These are phyloP conservation scores for Trichomalopsis sarcophagae DNA, from an alignment of 1,140 invertebrate species.

Conservation along the genomic window DNA sequence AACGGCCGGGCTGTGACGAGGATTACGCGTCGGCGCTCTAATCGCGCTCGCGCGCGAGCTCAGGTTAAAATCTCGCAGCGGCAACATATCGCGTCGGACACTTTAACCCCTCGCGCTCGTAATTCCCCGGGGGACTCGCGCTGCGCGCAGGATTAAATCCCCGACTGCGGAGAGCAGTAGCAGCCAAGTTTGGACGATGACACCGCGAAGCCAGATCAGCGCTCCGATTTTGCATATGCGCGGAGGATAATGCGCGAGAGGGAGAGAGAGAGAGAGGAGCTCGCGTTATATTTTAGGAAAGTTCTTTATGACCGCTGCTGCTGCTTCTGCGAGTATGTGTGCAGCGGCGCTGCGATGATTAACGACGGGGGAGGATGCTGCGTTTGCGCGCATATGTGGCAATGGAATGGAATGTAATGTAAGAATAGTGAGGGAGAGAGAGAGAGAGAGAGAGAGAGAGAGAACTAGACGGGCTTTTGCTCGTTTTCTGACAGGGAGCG, in stretches of 20 bases:
- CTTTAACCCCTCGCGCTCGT: slow-evolving; percentile 37
- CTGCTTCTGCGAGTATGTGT: not conserved
- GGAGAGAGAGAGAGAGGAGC: not conserved
- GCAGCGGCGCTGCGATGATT: not conserved
- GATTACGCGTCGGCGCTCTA: slow-evolving; percentile 2
- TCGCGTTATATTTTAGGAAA: slow-evolving; percentile 29
- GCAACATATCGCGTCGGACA: slow-evolving; percentile 27
- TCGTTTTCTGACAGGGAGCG: not conserved
- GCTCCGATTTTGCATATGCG: slow-evolving; percentile 26
- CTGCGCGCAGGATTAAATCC: slow-evolving; percentile 37
- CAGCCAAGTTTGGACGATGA: slow-evolving; percentile 47
- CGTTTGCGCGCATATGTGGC: not conserved
- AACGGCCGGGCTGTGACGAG: not conserved
- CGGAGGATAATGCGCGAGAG: slow-evolving; percentile 20
- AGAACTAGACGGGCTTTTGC: not conserved
- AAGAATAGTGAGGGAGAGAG: not conserved
- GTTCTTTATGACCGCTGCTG: slow-evolving; percentile 10
- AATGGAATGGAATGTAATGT: not conserved
- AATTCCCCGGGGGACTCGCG: not conserved
- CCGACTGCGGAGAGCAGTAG: not conserved
- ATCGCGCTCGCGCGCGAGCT: slow-evolving; percentile 16
- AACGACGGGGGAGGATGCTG: slow-evolving; percentile 4
- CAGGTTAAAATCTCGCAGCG: not conserved
- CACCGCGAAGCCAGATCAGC: slow-evolving; percentile 32
- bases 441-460: not conserved